These are phyloP conservation scores for Notodromas monacha DNA, from an alignment of 2,888 invertebrate species.

Conservation along the genomic window DNA sequence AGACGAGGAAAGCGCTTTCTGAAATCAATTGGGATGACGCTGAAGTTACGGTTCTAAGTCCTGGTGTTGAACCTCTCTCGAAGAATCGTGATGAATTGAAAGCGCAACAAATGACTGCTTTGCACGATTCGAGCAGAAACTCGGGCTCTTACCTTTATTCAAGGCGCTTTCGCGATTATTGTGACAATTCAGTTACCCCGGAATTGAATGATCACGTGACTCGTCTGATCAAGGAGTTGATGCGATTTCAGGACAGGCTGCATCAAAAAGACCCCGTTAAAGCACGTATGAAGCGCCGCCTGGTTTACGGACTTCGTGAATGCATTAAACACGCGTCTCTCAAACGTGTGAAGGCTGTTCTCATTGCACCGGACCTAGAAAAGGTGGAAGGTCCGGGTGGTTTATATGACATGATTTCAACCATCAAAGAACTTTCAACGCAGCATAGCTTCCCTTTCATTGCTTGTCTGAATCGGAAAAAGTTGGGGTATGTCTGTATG, in stretches of 20 bases:
- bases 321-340: conserved; percentile 23
- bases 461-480: conserved; percentile 24
- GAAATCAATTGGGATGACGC: too few relatives aligned
- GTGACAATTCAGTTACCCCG: too few relatives aligned
- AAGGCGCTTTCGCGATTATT: too few relatives aligned
- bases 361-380: conserved; percentile 30
- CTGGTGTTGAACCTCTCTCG: background rate
- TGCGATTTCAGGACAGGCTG: conserved; percentile 26
- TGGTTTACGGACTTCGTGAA: conserved; percentile 28
- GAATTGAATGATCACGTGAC: conserved; percentile 21
- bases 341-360: conserved; percentile 24
- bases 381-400: conserved; percentile 23
- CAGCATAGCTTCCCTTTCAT: conserved; percentile 23
- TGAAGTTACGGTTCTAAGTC: too few relatives aligned
- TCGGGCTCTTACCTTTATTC: too few relatives aligned
- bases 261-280: conserved; percentile 25
- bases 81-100: too few relatives aligned
- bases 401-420: conserved; percentile 22
- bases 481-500: conserved; percentile 23
- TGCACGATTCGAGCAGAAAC: too few relatives aligned
- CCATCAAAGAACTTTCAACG: conserved; percentile 20
- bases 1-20: too few relatives aligned
- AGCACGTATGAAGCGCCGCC: conserved; percentile 20
- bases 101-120: too few relatives aligned
- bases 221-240: conserved; percentile 21